Evolutionary conservation across 2,797 vertebrate genomes (phyloP), one percentile per base, ranked within the genome.

Genomic region (Otus scops): DNA sequence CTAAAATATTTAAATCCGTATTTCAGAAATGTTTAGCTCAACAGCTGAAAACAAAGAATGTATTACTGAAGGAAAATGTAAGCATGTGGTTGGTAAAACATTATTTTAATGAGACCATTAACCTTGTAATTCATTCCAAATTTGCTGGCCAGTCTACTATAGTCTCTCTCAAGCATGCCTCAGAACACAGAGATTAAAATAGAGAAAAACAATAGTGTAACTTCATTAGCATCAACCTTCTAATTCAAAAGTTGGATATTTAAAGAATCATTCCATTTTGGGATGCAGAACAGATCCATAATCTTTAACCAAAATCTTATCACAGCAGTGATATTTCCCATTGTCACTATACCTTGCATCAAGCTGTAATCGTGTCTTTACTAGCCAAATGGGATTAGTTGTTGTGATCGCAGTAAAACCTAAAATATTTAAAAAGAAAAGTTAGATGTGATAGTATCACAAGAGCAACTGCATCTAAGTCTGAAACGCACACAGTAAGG

Each of bases 311-410:
- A 2, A 43, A 73, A 20, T 2, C 26, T 76, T 22, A 15, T 8
- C 47, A 26, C 18, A n/a, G 61, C 36, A 74, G 20, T 13, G 41
- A 32, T 1, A n/a, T 17, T 61, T 27, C 59, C 34, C 36, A 27
- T 5, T 45, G 26, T 12, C 56, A 82, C 47, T 15, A 47, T 98
- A 99, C 99, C 99, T 99, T 73, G 99, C 99, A 96, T 99, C 99
- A 79, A 99, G 98, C 97, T 99, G 99, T 59, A 99, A 98, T 17
- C 99, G 99, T 48, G 99, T 99, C 98, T 99, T 99, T 96, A 99
- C 98, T 70, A 99, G 98, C 99, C 99, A 99, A 98, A 99, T 99
- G 79, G 99, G 99, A 98, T 99, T 99, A 96, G 99, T 99, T 23
- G 98, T 99, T 63, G 98, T 99, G 93, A 98, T 98, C 5, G 98